Base-by-base conservation (phyloP, 2,797 vertebrate genomes). In the Perodicticus potto region DNA sequence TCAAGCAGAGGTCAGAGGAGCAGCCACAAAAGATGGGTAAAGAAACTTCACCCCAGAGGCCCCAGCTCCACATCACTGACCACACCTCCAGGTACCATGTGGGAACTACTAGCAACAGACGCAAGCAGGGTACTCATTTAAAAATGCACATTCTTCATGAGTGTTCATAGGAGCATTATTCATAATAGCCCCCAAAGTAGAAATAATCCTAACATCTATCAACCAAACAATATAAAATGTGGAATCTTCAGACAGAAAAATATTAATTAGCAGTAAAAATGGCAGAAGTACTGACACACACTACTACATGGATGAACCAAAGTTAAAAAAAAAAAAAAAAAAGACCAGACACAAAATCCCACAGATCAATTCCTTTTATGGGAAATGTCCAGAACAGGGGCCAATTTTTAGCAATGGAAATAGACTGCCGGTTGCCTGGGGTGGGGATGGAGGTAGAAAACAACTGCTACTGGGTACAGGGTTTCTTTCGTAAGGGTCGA, bases 191-290 rank as follows among this genome's bases (percentile, higher is more conserved):
- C 63, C 69, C 73, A 80, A 76, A 77, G 22, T 0, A 87, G 83
- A 82, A 86, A 85, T 72, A 37, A 69, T 9, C 49, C 40, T 72
- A 74, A 61, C 22, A 32, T 40, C 40, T 84, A 34, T 37, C 82
- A 27, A 40, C 53, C 69, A 57, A 34, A 53, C 19, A 74, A 8
- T 63, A 61, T 40, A 55, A 90, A 83, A 85, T 76, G 43, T 27
- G 55, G 34, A 29, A 76, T 25, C 37, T 5, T 16, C 83, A 91
- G 1, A 37, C 3, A 32, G 34, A 7, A 59, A 37, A 81, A 76
- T 69, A 45, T 22, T 81, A 34, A 34, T 89, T 55, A 59, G 43
- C 17, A 45, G 37, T 57, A 72, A 88, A 91, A 96, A 93, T 37
- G 61, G 87, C 86, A 61, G 34, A 63, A 43, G 61, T 67, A 25